Evolutionary conservation across 2,797 vertebrate species (phyloP).

Genomic region (Enteromius fasciolatus): DNA sequence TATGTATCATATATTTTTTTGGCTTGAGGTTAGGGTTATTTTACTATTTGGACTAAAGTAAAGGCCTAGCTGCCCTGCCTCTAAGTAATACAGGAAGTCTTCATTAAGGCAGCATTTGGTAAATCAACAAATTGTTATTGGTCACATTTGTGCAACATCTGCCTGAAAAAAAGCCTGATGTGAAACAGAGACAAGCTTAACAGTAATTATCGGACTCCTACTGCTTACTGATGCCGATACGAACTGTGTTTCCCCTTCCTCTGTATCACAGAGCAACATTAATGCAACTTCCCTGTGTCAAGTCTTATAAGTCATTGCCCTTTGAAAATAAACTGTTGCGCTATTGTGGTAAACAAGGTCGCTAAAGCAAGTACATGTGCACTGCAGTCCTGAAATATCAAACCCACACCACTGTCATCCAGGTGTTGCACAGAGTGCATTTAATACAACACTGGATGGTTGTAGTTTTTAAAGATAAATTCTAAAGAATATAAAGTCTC

Average conservation of each 20-base stretch:
- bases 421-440: neutral
- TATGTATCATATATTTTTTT: neutral
- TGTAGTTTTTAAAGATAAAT: neutral
- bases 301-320: constrained; percentile 68
- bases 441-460: neutral
- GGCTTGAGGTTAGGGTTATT: neutral
- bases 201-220: constrained; percentile 37
- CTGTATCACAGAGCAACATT: constrained; percentile 57
- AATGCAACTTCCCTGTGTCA: constrained; percentile 79
- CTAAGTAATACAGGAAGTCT: neutral
- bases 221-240: constrained; percentile 28
- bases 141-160: constrained; percentile 36
- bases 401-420: neutral
- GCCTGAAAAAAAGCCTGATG: constrained; percentile 23
- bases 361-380: neutral
- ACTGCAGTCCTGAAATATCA: neutral
- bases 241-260: constrained; percentile 40
- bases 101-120: neutral
- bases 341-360: constrained; percentile 9
- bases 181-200: constrained; percentile 48
- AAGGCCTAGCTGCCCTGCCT: neutral
- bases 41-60: neutral
- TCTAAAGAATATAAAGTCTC: neutral
- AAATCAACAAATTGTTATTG: neutral
- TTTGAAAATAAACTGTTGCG: constrained; percentile 52